Evolutionary conservation across 2,888 invertebrate genomes (phyloP).

Genomic region (Poecilobothrus nobilitatus): DNA sequence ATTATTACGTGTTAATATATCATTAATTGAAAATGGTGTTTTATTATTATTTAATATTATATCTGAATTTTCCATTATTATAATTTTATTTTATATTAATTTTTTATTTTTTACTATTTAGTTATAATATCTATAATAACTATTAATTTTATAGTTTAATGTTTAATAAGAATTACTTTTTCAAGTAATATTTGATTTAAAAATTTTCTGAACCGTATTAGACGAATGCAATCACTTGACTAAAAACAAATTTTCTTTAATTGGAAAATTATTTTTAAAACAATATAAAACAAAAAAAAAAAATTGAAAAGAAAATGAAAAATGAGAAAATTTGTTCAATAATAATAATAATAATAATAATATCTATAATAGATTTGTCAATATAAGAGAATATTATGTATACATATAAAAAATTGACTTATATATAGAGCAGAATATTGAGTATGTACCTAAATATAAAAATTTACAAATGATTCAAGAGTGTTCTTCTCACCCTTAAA

Average conservation of each 20-base stretch:
- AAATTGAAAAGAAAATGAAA: neutral
- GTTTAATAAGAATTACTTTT: neutral
- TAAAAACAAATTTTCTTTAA: neutral
- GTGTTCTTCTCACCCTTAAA: too few species aligned
- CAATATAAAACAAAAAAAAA: neutral
- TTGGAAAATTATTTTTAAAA: slow-evolving; percentile 5
- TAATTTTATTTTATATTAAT: slow-evolving; percentile 1
- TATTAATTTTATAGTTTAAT: slow-evolving; percentile 15
- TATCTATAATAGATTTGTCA: slow-evolving; percentile 6
- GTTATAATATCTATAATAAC: slow-evolving; percentile 14
- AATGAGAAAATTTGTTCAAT: neutral
- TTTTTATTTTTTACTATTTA: slow-evolving; percentile 16
- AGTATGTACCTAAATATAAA: too few species aligned
- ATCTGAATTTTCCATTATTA: slow-evolving; percentile 3
- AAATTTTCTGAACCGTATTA: neutral
- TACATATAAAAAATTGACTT: too few species aligned
- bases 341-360: neutral
- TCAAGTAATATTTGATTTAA: too few species aligned
- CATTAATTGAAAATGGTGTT: slow-evolving; percentile 66
- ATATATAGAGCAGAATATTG: too few species aligned
- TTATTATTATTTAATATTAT: slow-evolving; percentile 29
- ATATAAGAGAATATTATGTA: neutral
- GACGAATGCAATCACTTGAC: neutral
- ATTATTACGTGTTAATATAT: slow-evolving; percentile 52
- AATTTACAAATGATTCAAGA: too few species aligned